Conservation (phyloP, 37 sponge, comb jelly and placozoan genomes). For the Aphrocallistes beatrix region DNA sequence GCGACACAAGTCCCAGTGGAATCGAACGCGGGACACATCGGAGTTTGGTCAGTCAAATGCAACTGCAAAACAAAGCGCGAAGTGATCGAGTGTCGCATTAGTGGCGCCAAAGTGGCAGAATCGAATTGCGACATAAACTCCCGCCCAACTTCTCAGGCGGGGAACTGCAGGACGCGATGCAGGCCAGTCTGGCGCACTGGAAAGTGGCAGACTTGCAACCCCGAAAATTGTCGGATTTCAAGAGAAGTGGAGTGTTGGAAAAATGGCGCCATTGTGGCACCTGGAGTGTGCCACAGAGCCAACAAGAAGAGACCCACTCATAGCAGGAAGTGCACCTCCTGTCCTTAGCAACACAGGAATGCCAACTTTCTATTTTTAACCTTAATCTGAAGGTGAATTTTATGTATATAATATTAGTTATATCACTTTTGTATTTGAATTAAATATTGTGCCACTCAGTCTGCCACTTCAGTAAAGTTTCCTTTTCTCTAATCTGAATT, state of each 20-base stretch:
- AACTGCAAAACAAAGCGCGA: neutral
- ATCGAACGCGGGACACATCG: neutral
- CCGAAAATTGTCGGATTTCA: neutral
- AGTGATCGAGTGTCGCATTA: neutral
- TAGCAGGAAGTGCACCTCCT: neutral
- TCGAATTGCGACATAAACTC: neutral
- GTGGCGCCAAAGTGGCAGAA: neutral
- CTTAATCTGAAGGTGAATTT: too few relatives aligned
- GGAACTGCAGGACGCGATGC: neutral
- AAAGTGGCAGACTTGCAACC: neutral
- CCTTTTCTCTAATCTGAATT: too few relatives aligned
- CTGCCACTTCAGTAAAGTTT: too few relatives aligned
- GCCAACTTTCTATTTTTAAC: too few relatives aligned
- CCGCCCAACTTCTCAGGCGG: neutral
- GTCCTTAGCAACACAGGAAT: neutral
- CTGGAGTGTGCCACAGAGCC: neutral
- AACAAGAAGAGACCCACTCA: neutral
- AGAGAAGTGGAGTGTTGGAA: neutral
- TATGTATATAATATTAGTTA: too few relatives aligned
- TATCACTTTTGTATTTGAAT: too few relatives aligned
- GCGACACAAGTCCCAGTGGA: too few relatives aligned
- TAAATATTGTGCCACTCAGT: too few relatives aligned
- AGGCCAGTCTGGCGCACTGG: neutral
- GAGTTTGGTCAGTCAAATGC: neutral
- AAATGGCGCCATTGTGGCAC: neutral